phyloP scores from a whole-genome alignment of 1,140 invertebrate species.

The Drosophila bifasciata region DNA sequence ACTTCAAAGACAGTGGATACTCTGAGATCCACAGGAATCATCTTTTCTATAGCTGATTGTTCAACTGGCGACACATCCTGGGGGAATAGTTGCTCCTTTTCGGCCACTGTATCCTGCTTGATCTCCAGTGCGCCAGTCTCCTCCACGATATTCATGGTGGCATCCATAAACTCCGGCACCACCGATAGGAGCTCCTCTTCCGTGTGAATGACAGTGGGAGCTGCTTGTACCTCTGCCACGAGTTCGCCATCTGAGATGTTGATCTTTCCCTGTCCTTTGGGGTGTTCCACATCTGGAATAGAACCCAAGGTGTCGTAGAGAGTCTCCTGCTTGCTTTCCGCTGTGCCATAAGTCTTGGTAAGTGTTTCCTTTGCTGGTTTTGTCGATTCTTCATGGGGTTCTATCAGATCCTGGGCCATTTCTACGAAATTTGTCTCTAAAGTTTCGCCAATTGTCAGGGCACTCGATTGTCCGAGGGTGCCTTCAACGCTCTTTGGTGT shows the following conservation, averaged over 20 bases:
- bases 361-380: constrained; percentile 48
- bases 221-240: constrained; percentile 48
- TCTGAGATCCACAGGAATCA: constrained; percentile 33
- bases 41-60: constrained; percentile 30
- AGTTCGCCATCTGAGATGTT: constrained; percentile 79
- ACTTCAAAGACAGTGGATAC: constrained; percentile 43
- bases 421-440: constrained; percentile 45
- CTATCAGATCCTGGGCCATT: constrained; percentile 30
- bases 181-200: constrained; percentile 32
- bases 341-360: constrained; percentile 28
- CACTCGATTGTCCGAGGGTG: constrained; percentile 20
- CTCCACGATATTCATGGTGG: constrained; percentile 54
- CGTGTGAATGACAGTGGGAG: constrained; percentile 41
- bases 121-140: constrained; percentile 53
- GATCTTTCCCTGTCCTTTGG: constrained; percentile 31
- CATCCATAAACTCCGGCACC: constrained; percentile 22
- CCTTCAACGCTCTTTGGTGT: constrained; percentile 30
- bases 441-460: constrained; percentile 54
- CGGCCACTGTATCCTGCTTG: constrained; percentile 44
- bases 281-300: constrained; percentile 4
- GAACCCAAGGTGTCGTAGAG: constrained; percentile 39
- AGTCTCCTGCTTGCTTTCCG: constrained; percentile 36
- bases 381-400: constrained; percentile 13
- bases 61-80: background rate
- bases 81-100: constrained; percentile 37